Conservation (phyloP, 2,888 invertebrate species). For the Trichopria drosophilae region DNA sequence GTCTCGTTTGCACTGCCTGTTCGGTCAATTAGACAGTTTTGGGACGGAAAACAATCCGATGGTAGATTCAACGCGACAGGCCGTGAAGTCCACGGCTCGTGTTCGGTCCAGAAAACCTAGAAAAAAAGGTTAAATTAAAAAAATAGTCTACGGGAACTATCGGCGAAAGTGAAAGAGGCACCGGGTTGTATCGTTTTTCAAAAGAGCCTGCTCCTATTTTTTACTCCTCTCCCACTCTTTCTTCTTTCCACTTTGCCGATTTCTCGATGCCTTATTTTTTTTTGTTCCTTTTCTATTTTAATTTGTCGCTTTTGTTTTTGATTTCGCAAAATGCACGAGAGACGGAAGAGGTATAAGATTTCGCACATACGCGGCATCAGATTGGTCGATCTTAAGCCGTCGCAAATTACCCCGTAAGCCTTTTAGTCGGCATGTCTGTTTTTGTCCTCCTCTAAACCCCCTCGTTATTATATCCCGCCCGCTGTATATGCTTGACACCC, state of each 20-base stretch:
- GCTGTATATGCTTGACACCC: constrained; percentile 43
- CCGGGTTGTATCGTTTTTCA: constrained; percentile 52
- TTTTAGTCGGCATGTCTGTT: constrained; percentile 52
- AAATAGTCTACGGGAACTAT: constrained; percentile 17
- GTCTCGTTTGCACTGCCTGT: constrained; percentile 44
- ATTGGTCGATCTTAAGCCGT: constrained; percentile 55
- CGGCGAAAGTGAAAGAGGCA: constrained; percentile 40
- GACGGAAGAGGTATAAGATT: constrained; percentile 47
- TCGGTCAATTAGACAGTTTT: constrained; percentile 54
- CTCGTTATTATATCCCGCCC: constrained; percentile 42
- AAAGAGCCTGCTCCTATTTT: constrained; percentile 44
- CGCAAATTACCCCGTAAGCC: constrained; percentile 57
- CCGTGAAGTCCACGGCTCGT: constrained; percentile 52
- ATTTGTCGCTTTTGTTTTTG: constrained; percentile 23
- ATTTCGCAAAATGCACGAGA: constrained; percentile 27
- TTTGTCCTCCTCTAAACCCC: constrained; percentile 41
- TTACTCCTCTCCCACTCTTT: constrained; percentile 31
- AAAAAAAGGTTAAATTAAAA: constrained; percentile 22
- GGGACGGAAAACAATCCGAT: constrained; percentile 46
- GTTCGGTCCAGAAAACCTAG: constrained; percentile 48
- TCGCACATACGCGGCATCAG: constrained; percentile 50
- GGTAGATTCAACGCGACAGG: constrained; percentile 55
- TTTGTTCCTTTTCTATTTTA: constrained; percentile 24
- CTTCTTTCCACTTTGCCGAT: constrained; percentile 19
- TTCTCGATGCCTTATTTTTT: constrained; percentile 10